Base-by-base conservation (phyloP, 2,113 vertebrate genomes). In the Ammodytes dubius region DNA sequence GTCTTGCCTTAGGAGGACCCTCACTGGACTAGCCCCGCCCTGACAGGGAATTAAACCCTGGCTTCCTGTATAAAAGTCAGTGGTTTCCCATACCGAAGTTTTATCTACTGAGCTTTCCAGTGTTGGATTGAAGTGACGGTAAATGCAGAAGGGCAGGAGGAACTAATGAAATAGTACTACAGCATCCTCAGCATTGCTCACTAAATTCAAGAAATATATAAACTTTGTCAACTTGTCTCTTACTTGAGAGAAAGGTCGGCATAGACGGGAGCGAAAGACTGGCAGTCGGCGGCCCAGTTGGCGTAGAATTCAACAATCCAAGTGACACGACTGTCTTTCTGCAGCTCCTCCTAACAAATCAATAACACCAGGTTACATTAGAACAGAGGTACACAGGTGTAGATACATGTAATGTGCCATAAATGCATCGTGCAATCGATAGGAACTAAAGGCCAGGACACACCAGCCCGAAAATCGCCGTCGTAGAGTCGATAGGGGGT, bases 231-330 rank as follows among this genome's bases (percentile, higher is more conserved):
- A 40, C 42, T 46, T 3, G 15, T 65, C 8, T 54, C 92, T 88
- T 93, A 99, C 98, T 97, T 99, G 65, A 99, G 96, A 39, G 97
- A 99, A 15, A 99, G 96, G 61, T 98, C 95, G 0, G 98, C 97
- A 0, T 97, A 99, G 86, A 99, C 93, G 0, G 98, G 96, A 8
- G 97, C 97, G 0, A 99, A 99, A 1, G 97, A 97, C 84, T 99
- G 97, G 89, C 97, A 99, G 74, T 99, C 97, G 0, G 95, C 96
- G 27, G 98, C 98, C 98, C 97, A 99, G 85, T 99, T 99, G 81
- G 98, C 97, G 0, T 98, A 99, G 90, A 98, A 98, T 90, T 99
- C 98, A 0, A 99, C 96, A 0, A 99, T 96, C 98, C 98, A 99
- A 0, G 96, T 97, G 73, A 97, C 93, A 0, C 96, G 95, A 70